Evolutionary conservation across 35 echinoderm and acorn worm species (phyloP).

Genomic region (Stichopus chloronotus): DNA sequence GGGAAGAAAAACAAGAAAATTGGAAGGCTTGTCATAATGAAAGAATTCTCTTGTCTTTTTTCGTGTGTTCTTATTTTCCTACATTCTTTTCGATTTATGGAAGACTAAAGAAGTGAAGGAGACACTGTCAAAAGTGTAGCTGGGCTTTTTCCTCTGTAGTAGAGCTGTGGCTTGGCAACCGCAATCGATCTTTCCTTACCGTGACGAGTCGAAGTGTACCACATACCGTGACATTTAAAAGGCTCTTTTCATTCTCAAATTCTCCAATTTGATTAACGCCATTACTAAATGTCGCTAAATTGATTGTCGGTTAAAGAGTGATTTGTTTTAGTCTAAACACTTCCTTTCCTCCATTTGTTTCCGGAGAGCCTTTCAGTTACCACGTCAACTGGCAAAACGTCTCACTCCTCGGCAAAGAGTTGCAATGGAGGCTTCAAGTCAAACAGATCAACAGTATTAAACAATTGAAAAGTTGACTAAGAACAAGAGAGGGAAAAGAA

Average conservation of each 20-base stretch:
- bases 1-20: no score
- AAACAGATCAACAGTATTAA: no score
- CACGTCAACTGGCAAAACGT: background rate
- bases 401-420: background rate
- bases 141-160: no score
- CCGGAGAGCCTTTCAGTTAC: background rate
- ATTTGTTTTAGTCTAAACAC: conserved; percentile 17
- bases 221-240: background rate
- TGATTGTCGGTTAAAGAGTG: background rate
- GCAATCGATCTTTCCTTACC: no score
- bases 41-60: no score
- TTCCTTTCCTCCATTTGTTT: background rate
- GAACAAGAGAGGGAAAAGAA: background rate
- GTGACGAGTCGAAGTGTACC: no score
- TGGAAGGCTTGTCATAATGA: no score
- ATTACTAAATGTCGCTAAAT: conserved; percentile 1
- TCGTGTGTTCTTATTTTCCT: no score
- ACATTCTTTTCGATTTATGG: no score
- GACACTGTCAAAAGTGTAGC: no score
- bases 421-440: background rate
- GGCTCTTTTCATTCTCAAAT: background rate
- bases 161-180: no score
- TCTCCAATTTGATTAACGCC: background rate
- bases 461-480: background rate
- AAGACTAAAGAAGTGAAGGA: no score